phyloP scores from a whole-genome alignment of 2,888 invertebrate genomes.

The Eurytoma californica region DNA sequence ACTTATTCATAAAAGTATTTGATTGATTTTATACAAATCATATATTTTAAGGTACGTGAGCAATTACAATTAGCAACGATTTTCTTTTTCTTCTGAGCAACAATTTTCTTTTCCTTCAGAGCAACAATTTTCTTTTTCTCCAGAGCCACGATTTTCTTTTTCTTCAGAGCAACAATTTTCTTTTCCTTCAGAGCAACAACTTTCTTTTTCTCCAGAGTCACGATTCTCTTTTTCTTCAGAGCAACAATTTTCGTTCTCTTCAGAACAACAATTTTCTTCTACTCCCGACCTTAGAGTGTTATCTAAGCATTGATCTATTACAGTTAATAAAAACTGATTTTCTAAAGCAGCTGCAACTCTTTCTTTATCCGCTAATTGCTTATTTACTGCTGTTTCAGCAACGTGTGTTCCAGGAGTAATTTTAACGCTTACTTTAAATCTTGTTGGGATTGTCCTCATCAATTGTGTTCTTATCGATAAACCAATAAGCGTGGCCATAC shows the following conservation, averaged over 20 bases:
- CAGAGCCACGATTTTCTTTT: background rate
- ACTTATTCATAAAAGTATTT: background rate
- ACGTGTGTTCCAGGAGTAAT: constrained; percentile 95
- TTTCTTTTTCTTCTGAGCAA: too few relatives aligned
- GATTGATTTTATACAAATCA: background rate
- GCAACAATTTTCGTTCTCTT: background rate
- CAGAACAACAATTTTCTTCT: constrained; percentile 11
- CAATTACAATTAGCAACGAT: too few relatives aligned
- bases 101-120: too few relatives aligned
- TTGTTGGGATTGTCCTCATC: constrained; percentile 86
- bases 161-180: background rate
- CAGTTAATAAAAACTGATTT: constrained; percentile 91
- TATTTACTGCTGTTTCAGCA: constrained; percentile 95
- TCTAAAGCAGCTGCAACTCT: constrained; percentile 97
- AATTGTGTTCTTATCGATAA: constrained; percentile 95
- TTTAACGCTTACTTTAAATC: constrained; percentile 91
- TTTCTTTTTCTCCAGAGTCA: background rate
- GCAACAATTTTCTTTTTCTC: too few relatives aligned
- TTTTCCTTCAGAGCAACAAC: background rate
- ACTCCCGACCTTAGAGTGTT: constrained; percentile 48
- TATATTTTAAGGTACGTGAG: too few relatives aligned
- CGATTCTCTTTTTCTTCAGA: background rate
- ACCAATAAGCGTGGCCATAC: constrained; percentile 97
- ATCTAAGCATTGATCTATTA: constrained; percentile 93
- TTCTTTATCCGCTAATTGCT: constrained; percentile 98